A percentile compares a stretch with the other conserved stretches of the same genome.
Evolutionary conservation across 2,113 vertebrate genomes (phyloP).

Genomic region (Emydura subglobosa): DNA sequence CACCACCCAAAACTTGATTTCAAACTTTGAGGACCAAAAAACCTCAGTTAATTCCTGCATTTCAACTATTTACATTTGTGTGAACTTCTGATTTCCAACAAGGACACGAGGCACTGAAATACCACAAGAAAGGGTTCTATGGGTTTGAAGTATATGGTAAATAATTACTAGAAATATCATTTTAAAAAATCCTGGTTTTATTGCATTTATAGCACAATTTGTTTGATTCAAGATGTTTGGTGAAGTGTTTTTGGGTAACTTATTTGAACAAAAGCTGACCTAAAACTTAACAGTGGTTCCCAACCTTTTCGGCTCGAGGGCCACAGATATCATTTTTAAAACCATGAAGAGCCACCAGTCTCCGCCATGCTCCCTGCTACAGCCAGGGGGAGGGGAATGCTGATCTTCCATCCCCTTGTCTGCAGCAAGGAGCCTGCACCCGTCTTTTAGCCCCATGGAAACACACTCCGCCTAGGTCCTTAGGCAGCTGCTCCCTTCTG

Average conservation of each 20-base stretch:
- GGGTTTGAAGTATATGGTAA: not conserved
- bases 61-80: not conserved
- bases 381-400: no score
- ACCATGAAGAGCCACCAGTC: no score
- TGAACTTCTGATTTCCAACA: not conserved
- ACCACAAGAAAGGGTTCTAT: fast-evolving
- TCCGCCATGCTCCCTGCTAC: no score
- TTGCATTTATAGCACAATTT: not conserved
- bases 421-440: no score
- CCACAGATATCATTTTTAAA: no score
- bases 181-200: not conserved
- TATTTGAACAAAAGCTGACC: not conserved
- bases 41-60: not conserved
- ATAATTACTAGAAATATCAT: not conserved
- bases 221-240: not conserved
- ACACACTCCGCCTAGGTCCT: no score
- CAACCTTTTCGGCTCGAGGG: not conserved
- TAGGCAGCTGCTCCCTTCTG: no score
- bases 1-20: not conserved
- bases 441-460: no score
- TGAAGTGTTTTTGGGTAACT: not conserved
- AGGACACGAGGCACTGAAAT: not conserved
- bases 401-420: no score
- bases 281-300: not conserved
- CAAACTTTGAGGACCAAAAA: not conserved